A percentile compares a stretch with the other conserved stretches of the same genome.
These are phyloP conservation scores for Urocyon cinereoargenteus DNA, from an alignment of 2,797 vertebrate genomes.

Conservation along the genomic window DNA sequence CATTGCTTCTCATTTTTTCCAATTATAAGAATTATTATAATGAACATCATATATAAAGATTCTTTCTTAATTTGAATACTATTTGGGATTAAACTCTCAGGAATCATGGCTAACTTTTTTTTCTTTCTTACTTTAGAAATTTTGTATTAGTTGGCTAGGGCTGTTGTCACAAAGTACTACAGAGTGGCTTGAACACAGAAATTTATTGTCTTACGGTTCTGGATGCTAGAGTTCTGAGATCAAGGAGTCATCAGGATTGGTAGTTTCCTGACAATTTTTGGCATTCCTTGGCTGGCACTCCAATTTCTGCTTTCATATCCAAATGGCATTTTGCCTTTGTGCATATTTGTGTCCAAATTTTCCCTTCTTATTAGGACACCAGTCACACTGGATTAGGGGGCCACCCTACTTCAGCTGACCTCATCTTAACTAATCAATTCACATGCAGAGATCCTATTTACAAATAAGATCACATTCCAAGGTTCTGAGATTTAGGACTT, in stretches of 20 bases:
- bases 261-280: not conserved
- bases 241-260: not conserved
- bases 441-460: not conserved
- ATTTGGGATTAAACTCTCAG: slow-evolving; percentile 19
- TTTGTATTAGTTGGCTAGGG: not conserved
- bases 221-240: not conserved
- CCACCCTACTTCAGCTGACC: not conserved
- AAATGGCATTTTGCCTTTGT: not conserved
- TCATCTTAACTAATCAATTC: slow-evolving; percentile 31
- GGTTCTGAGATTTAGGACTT: not conserved
- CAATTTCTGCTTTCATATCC: not conserved
- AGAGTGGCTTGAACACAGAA: not conserved
- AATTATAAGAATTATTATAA: slow-evolving; percentile 38
- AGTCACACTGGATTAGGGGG: not conserved
- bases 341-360: not conserved
- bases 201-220: not conserved
- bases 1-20: slow-evolving; percentile 17
- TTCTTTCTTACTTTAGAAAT: not conserved
- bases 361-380: not conserved
- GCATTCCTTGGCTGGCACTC: not conserved
- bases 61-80: slow-evolving; percentile 28
- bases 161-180: not conserved
- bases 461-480: slow-evolving; percentile 43
- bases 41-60: not conserved
- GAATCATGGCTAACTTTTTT: not conserved